phyloP scores from a whole-genome alignment of 2,888 invertebrate species.

The Dicyrtomina minuta region DNA sequence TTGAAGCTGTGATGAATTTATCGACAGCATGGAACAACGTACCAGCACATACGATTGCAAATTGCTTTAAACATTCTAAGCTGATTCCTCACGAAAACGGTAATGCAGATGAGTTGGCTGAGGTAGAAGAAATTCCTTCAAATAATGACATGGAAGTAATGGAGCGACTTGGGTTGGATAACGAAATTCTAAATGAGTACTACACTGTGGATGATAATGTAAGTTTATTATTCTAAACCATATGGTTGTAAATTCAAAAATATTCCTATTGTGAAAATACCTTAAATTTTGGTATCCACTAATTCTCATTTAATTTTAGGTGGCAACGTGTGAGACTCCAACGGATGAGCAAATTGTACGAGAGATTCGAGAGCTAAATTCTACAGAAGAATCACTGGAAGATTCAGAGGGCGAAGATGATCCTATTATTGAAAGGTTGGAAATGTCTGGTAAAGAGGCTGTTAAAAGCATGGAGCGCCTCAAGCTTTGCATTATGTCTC shows the following conservation, averaged over 20 bases:
- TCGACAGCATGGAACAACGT: background rate
- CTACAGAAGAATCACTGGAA: background rate
- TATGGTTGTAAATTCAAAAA: too few relatives aligned
- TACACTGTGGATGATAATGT: background rate
- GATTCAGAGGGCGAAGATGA: background rate
- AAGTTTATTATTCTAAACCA: too few relatives aligned
- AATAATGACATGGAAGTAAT: too few relatives aligned
- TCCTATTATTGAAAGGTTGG: background rate
- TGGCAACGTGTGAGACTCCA: background rate
- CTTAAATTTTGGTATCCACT: background rate
- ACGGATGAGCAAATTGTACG: background rate
- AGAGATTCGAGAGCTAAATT: background rate
- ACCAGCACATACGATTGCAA: background rate
- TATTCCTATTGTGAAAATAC: too few relatives aligned
- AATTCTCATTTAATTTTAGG: background rate
- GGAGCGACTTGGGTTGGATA: background rate
- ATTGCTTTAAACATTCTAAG: constrained; percentile 4
- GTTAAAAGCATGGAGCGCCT: too few relatives aligned
- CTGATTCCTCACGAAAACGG: too few relatives aligned
- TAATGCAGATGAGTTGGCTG: too few relatives aligned
- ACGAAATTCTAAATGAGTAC: background rate
- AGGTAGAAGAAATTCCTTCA: too few relatives aligned
- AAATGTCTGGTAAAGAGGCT: too few relatives aligned
- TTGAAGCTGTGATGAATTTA: background rate
- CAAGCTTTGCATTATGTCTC: too few relatives aligned